Conservation (phyloP, 2,797 vertebrate species). For the Sebastes nivosus region DNA sequence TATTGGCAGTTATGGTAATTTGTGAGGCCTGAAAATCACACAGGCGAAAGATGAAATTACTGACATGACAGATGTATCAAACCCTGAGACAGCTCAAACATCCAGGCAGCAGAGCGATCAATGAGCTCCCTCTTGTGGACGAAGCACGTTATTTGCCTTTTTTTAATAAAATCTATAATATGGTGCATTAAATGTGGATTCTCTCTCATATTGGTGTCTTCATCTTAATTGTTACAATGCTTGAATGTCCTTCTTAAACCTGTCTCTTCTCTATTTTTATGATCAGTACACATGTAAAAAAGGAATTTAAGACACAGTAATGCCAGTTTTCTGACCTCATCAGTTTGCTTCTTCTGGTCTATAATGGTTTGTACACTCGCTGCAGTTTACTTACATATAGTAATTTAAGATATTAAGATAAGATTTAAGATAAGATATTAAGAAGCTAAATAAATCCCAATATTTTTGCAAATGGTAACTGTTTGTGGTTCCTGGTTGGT, state of each 20-base stretch:
- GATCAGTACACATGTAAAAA: neutral
- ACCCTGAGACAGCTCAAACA: neutral
- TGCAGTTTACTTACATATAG: neutral
- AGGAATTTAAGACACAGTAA: neutral
- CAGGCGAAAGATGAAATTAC: conserved; percentile 14
- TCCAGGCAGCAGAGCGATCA: conserved; percentile 12
- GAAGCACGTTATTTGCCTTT: neutral
- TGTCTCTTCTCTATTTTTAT: neutral
- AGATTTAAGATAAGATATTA: neutral
- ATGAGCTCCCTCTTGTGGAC: conserved; percentile 74
- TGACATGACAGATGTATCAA: conserved; percentile 3
- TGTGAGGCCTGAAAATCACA: conserved; percentile 7
- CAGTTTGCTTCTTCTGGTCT: neutral
- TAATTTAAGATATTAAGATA: neutral
- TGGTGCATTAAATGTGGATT: neutral
- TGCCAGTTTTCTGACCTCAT: neutral
- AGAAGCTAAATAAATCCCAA: neutral
- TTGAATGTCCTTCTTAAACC: neutral
- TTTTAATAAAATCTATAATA: neutral
- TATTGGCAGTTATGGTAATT: conserved; percentile 16
- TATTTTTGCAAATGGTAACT: neutral
- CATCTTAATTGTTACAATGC: neutral
- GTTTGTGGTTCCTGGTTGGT: neutral
- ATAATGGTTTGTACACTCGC: neutral
- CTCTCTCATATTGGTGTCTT: neutral